Evolutionary conservation across 2,888 invertebrate genomes (phyloP).

Genomic region (Agrypnus murinus): DNA sequence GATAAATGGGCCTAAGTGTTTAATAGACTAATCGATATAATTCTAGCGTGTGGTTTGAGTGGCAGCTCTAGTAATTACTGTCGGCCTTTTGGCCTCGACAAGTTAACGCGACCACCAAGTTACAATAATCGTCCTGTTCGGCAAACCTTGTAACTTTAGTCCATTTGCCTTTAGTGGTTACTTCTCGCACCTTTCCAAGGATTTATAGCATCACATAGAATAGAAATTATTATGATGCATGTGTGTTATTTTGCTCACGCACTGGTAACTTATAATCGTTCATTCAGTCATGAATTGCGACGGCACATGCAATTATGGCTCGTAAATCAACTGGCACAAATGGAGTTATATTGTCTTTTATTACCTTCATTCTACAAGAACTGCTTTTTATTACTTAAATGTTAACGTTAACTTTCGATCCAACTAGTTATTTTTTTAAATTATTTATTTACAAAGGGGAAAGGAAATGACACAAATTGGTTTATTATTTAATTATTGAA

Average conservation of each 20-base stretch:
- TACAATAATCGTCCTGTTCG: slow-evolving; percentile 51
- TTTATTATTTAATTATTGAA: too few relatives aligned
- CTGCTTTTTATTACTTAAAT: slow-evolving; percentile 46
- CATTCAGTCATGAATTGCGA: slow-evolving; percentile 65
- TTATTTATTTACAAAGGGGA: neutral
- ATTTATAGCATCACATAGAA: slow-evolving; percentile 59
- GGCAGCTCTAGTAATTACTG: slow-evolving; percentile 70
- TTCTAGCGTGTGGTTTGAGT: slow-evolving; percentile 69
- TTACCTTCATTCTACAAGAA: slow-evolving; percentile 50
- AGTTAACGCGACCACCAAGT: slow-evolving; percentile 52
- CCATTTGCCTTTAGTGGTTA: slow-evolving; percentile 42
- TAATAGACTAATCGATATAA: slow-evolving; percentile 73
- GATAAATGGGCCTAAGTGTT: slow-evolving; percentile 73
- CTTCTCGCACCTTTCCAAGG: slow-evolving; percentile 43
- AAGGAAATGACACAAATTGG: neutral
- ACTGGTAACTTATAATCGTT: slow-evolving; percentile 63
- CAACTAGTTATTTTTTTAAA: neutral
- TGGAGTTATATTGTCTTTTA: slow-evolving; percentile 67
- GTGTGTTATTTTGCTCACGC: slow-evolving; percentile 65
- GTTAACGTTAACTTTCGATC: slow-evolving; percentile 26
- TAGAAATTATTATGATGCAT: slow-evolving; percentile 62
- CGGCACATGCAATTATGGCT: slow-evolving; percentile 68
- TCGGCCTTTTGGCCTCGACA: slow-evolving; percentile 63
- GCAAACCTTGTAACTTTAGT: slow-evolving; percentile 47
- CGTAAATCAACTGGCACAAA: slow-evolving; percentile 67